Percentiles rank a stretch among this genome's conserved stretches.
Evolutionary conservation across 2,888 invertebrate genomes (phyloP).

Genomic region (Nesidiocoris tenuis): DNA sequence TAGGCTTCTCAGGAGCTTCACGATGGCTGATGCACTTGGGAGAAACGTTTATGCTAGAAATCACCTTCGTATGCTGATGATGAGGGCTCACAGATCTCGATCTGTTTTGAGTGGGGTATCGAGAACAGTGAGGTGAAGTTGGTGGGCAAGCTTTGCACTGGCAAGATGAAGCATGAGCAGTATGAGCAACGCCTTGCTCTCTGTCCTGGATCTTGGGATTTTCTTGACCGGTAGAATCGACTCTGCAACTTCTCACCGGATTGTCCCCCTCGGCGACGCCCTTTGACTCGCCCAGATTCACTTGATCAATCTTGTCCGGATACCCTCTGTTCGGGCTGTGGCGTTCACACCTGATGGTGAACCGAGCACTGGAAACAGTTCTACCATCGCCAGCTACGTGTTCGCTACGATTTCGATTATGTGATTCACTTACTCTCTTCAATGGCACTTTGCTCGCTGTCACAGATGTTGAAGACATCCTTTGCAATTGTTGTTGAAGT

Average conservation of each 20-base stretch:
- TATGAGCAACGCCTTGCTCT: background rate
- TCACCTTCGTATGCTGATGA: no score
- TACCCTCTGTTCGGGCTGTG: background rate
- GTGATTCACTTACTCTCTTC: no score
- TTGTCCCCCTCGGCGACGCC: background rate
- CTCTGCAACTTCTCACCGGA: background rate
- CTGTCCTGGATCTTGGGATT: background rate
- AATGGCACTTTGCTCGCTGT: no score
- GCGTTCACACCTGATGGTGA: background rate
- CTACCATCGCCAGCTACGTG: background rate
- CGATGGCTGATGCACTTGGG: background rate
- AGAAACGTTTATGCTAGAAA: background rate
- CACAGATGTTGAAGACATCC: no score
- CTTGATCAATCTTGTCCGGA: background rate
- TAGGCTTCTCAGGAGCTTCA: background rate
- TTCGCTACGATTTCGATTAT: no score
- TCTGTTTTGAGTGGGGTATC: background rate
- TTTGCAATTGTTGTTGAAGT: constrained; percentile 11
- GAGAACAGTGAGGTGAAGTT: background rate
- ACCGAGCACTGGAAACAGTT: background rate
- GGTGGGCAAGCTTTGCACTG: background rate
- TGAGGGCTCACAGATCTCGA: no score
- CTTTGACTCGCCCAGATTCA: background rate
- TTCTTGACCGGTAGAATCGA: background rate
- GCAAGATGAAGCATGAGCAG: background rate